Base-by-base conservation (phyloP, 2,888 invertebrate species). In the Parascotia fuliginaria region DNA sequence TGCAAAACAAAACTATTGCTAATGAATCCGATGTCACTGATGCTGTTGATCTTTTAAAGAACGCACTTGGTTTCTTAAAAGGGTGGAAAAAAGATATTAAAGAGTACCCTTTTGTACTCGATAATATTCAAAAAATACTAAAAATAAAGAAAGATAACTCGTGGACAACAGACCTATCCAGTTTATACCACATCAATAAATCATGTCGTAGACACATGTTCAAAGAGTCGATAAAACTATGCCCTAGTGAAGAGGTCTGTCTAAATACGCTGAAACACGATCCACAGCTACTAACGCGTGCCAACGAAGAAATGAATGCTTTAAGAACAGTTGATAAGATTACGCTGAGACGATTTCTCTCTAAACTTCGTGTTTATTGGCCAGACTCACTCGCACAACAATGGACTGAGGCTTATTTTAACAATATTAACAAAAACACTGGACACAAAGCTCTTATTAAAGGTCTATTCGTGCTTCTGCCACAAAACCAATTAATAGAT, bases 211-310 rank as follows among this genome's bases (percentile, higher is more conserved):
- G 72, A 42, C 48, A 65, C 19, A 63, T 89, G 69, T 85, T 88
- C 51, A 75, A 78, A 24, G 78, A 83, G 36, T 87, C 87, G 1
- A 58, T 88, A 12, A 37, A 60, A 7, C 42, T 86, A 39, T 58
- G 58, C 13, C 70, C 76, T 0, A 61, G 53, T 19, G 76, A 79
- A 61, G 65, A 70, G 38, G 68, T 70, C 3, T 85, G 77, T 41
- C n/a, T 87, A 3, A 87, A 88, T 59, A 85, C 77, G 4, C 60
- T 89, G 12, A 88, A 88, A 58, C 83, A 88, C 54, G 75, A 80
- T 24, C 76, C 87, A 5, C 58, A 59, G 7, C 37, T 88, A 9
- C 55, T 89, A n/a, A 42, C 47, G n/a, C 65, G 64, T 9, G 60
- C 77, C 42, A 63, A 73, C 24, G 51, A 52, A 1, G 69, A 75